These are phyloP conservation scores for Sphaeridia pumilis DNA, from an alignment of 2,888 invertebrate species.

Conservation along the genomic window DNA sequence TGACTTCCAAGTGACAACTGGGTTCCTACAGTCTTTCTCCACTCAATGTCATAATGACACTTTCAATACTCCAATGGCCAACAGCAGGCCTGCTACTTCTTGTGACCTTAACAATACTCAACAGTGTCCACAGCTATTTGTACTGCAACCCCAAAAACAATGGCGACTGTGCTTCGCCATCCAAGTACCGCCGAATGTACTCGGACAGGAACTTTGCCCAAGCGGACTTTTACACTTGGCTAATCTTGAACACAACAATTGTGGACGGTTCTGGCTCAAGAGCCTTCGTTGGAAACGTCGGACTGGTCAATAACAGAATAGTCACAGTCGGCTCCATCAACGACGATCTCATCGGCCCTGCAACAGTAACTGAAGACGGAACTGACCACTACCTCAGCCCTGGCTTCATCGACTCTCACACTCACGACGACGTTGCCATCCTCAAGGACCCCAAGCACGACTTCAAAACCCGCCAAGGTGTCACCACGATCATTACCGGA, in stretches of 20 bases:
- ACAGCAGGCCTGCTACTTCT: background rate
- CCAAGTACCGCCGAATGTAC: too few species aligned
- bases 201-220: too few species aligned
- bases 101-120: background rate
- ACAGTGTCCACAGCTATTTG: too few species aligned
- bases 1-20: too few species aligned
- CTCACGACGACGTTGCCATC: slow-evolving; percentile 32
- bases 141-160: too few species aligned
- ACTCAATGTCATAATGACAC: too few species aligned
- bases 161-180: too few species aligned
- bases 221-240: too few species aligned
- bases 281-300: slow-evolving; percentile 19
- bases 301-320: slow-evolving; percentile 16
- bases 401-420: slow-evolving; percentile 34
- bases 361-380: slow-evolving; percentile 13
- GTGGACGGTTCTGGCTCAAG: slow-evolving; percentile 31
- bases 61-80: too few species aligned
- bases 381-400: slow-evolving; percentile 22
- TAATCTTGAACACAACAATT: slow-evolving; percentile 22
- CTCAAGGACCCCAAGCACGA: slow-evolving; percentile 21
- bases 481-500: slow-evolving; percentile 29
- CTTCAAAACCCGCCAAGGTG: slow-evolving; percentile 31
- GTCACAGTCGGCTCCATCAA: slow-evolving; percentile 14
- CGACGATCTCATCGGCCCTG: slow-evolving; percentile 8
- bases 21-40: too few species aligned